A percentile compares a stretch with the other conserved stretches of the same genome.
Evolutionary conservation across 2,888 invertebrate genomes (phyloP).

Genomic region (Apamea sordens): DNA sequence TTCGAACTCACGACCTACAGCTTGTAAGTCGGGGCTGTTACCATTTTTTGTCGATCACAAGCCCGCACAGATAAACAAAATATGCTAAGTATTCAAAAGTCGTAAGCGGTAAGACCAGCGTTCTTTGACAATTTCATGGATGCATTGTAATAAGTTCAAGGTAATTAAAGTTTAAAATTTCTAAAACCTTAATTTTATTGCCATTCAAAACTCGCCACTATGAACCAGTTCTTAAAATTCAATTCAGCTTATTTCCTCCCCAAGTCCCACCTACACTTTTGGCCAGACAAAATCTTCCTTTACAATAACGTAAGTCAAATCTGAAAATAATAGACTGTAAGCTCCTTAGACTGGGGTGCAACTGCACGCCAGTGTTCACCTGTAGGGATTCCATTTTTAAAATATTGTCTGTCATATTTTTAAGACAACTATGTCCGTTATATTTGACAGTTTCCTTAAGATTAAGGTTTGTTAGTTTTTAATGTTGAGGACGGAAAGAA

Average conservation of each 20-base stretch:
- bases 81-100: neutral
- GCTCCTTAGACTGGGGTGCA: slow-evolving; percentile 67
- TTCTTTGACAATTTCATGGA: no score
- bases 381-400: slow-evolving; percentile 49
- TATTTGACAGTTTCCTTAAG: slow-evolving; percentile 19
- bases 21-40: no score
- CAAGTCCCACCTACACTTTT: slow-evolving; percentile 9
- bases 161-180: no score
- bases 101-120: neutral
- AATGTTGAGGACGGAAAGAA: neutral
- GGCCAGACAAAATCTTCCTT: slow-evolving; percentile 48
- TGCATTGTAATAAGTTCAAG: neutral
- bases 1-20: no score
- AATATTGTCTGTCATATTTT: slow-evolving; percentile 65
- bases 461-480: neutral
- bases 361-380: slow-evolving; percentile 58
- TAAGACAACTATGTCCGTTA: slow-evolving; percentile 38
- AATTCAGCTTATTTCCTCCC: slow-evolving; percentile 1
- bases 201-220: slow-evolving; percentile 15
- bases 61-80: neutral
- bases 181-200: neutral
- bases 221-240: neutral
- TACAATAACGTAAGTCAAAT: slow-evolving; percentile 63
- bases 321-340: slow-evolving; percentile 74
- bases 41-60: no score